Percentiles rank a stretch among this genome's conserved stretches.
Evolutionary conservation across 2,113 vertebrate genomes (phyloP).

Genomic region (Oreochromis aureus): DNA sequence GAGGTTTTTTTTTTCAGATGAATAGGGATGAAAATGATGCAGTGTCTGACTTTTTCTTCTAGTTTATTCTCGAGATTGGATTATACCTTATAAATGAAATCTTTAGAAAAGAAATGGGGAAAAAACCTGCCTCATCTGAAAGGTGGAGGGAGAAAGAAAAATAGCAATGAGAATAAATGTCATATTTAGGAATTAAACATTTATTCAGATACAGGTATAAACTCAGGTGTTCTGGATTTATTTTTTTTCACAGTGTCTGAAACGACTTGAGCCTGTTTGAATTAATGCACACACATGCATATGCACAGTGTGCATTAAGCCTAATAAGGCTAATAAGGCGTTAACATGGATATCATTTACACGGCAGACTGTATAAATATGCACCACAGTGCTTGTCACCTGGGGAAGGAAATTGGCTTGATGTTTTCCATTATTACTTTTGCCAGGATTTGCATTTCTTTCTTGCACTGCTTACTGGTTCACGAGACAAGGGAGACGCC

Average conservation of each 20-base stretch:
- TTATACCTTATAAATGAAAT: not conserved
- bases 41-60: not conserved
- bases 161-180: not conserved
- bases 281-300: not conserved
- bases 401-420: not conserved
- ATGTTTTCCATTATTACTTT: not conserved
- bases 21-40: not conserved
- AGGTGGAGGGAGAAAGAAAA: not conserved
- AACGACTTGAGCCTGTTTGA: not conserved
- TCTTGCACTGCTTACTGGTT: not conserved
- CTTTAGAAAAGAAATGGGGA: not conserved
- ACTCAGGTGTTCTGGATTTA: not conserved
- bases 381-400: not conserved
- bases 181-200: not conserved
- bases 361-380: not conserved
- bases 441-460: not conserved
- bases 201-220: not conserved
- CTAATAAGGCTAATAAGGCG: not conserved
- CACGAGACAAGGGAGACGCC: not conserved
- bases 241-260: not conserved
- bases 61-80: not conserved
- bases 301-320: not conserved
- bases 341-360: slow-evolving; percentile 9
- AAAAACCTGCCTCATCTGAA: not conserved
- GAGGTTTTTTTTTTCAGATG: not conserved